Evolutionary conservation across 2,888 invertebrate genomes (phyloP), one percentile per base, ranked within the genome.

Genomic region (Augiades crinisus): DNA sequence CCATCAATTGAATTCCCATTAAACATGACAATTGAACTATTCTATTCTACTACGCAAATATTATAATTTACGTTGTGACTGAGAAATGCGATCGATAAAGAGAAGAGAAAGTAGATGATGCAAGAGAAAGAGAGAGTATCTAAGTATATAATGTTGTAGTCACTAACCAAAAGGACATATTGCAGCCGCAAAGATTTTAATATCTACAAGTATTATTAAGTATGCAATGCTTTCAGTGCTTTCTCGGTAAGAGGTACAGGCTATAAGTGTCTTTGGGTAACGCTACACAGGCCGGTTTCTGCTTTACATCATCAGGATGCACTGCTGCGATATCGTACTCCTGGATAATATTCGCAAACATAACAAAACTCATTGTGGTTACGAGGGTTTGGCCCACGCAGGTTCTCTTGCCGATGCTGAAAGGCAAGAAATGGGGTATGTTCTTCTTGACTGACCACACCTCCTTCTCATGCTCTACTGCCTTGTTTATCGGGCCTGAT

Each of bases 331-430:
- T 79, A 58, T 95, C 91, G 72, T 93, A 96, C 53, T 92, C 90
- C 61, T 94, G 94, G 52, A 96, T 79, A 1, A 96, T 87, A 27
- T 93, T 94, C 0, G 95, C 93, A 34, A 95, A 82, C 73, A 95
- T 91, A 0, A 95, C 91, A 64, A 95, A 95, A 40, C 93, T 92
- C 81, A 94, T 95, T 1, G 94, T 93, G 10, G 94, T 93, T 0
- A 96, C 94, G 38, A 97, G 79, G 30, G 94, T 93, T 66, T 96
- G 95, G 0, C 96, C 96, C 53, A 96, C 94, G 68, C 96, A 96
- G 0, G 96, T 95, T n/a, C 96, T 83, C 68, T 94, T 95, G 5
- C 96, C 96, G 34, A 95, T 95, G 68, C 96, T 95, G 78, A 96
- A 97, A 0, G 96, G 96, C 7, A 96, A 83, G 70, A 96, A 96